Evolutionary conservation across 2,888 invertebrate genomes (phyloP), one percentile per base, ranked within the genome.

Genomic region (Limnephilus marmoratus): DNA sequence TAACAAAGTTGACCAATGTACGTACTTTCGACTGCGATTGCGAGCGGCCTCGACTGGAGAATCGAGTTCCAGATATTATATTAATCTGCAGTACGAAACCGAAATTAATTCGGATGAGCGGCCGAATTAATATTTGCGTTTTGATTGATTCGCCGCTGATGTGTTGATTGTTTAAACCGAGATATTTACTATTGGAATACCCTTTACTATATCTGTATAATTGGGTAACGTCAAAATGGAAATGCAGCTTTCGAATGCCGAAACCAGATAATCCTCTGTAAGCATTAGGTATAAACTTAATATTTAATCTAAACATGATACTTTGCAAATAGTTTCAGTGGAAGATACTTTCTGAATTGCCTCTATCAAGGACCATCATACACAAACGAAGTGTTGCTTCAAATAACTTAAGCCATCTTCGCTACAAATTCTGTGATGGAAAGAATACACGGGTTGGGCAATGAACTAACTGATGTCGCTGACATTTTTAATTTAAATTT

Each of bases 41-140:
- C 37, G 37, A 37, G 37, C 37, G 3, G 4, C 37, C 37, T 37
- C 3, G 37, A 37, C 37, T 37, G 37, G 37, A 37, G 37, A 37
- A 37, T 37, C 37, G 37, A 37, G 4, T 37, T 4, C 24, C 18
- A 68, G 2, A 68, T 18, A 18, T 18, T 4, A 68, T 68, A 53
- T 68, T 1, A 68, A 68, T 68, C n/a, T 9, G 24, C 68, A 24
- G 1, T 9, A 68, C 24, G 24, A n/a, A 68, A 5, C 83, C 89
- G 3, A 41, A 90, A 90, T 90, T 41, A 81, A 90, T 90, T 82
- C 80, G 45, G 81, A 81, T 90, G 41, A 90, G n/a, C 90, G 45
- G 45, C 45, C 13, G 81, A 81, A 45, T 81, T 24, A 90, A 90
- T 45, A 90, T 90, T 90, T 90, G 90, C 41, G 41, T n/a, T 90